phyloP scores from a whole-genome alignment of 2,113 vertebrate species.

The Alligator mississippiensis region DNA sequence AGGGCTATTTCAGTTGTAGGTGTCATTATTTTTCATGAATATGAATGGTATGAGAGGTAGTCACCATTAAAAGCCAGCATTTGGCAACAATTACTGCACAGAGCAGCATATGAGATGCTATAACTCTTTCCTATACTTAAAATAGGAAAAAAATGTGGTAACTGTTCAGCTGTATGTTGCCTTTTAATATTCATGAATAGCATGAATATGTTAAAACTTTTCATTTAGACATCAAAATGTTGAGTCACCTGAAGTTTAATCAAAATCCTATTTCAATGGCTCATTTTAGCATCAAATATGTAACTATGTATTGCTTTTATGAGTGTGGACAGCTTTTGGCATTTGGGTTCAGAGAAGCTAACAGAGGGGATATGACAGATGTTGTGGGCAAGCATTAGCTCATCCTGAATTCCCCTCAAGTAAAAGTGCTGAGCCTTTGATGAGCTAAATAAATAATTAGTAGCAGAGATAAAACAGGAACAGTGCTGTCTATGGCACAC shows the following conservation, averaged over 20 bases:
- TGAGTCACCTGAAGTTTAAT: slow-evolving; percentile 38
- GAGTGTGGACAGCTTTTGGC: not conserved
- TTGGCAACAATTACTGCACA: not conserved
- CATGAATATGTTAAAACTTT: not conserved
- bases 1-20: not conserved
- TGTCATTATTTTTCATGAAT: not conserved
- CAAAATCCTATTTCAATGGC: slow-evolving; percentile 7
- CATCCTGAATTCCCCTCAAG: not conserved
- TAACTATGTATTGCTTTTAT: not conserved
- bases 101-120: not conserved
- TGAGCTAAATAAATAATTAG: slow-evolving; percentile 34
- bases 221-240: slow-evolving; percentile 21
- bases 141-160: not conserved
- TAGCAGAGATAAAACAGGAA: not conserved
- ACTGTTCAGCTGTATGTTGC: not conserved
- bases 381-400: not conserved
- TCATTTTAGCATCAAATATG: not conserved
- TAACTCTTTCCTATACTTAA: not conserved
- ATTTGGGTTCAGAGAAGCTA: not conserved
- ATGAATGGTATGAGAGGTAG: not conserved
- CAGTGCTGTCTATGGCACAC: not conserved
- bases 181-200: not conserved
- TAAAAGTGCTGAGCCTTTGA: slow-evolving; percentile 11
- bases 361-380: not conserved
- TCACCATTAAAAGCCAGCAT: not conserved